phyloP scores from a whole-genome alignment of 2,888 invertebrate genomes.

The Trissolcus japonicus region DNA sequence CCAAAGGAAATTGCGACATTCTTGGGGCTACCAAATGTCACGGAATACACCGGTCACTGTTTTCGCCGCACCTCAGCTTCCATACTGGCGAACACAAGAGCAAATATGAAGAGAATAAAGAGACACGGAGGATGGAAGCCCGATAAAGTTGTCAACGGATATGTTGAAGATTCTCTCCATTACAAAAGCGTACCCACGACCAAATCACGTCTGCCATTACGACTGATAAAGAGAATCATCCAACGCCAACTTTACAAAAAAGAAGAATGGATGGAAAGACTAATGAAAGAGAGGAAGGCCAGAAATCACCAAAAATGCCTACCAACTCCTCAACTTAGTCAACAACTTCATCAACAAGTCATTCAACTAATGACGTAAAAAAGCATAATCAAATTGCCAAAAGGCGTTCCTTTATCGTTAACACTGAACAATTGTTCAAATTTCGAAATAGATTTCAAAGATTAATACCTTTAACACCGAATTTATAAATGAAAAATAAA shows the following conservation, averaged over 20 bases:
- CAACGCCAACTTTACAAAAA: not conserved
- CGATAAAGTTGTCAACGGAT: not conserved
- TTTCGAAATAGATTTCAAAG: too few relatives aligned
- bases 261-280: too few relatives aligned
- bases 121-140: slow-evolving; percentile 15
- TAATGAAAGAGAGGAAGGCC: too few relatives aligned
- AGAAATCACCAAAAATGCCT: too few relatives aligned
- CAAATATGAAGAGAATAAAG: slow-evolving; percentile 1
- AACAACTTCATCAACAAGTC: too few relatives aligned
- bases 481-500: too few relatives aligned
- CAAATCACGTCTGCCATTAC: slow-evolving; percentile 1
- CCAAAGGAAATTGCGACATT: slow-evolving; percentile 11
- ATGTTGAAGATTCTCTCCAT: slow-evolving; percentile 3
- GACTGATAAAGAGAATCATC: not conserved
- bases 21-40: not conserved
- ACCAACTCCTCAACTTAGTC: too few relatives aligned
- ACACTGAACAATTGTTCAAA: too few relatives aligned
- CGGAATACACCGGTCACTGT: slow-evolving; percentile 15
- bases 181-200: slow-evolving; percentile 12
- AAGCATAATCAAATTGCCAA: too few relatives aligned
- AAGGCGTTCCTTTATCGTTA: too few relatives aligned
- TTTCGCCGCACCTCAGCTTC: slow-evolving; percentile 12
- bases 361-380: too few relatives aligned
- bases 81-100: slow-evolving; percentile 4
- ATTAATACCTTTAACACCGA: too few relatives aligned